Base-by-base conservation (phyloP, 2,113 vertebrate species). In the Mastomys natalensis region DNA sequence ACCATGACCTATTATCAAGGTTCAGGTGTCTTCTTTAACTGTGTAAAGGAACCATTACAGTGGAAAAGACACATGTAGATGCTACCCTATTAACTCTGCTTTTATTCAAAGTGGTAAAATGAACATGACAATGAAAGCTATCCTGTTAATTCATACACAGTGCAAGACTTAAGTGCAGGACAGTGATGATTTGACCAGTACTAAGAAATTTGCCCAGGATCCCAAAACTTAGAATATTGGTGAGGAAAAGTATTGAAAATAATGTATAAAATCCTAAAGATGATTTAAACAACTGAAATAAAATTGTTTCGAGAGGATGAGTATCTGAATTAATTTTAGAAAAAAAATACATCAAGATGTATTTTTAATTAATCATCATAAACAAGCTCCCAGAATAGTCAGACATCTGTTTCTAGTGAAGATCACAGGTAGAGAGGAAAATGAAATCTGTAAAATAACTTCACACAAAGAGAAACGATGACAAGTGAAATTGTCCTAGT, bases 401-500 rank as follows among this genome's bases (percentile, higher is more conserved):
- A 89, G 66, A 81, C 89, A 95, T 95, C 90, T 97, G 91, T 97
- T 92, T 96, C 15, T 13, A 48, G 64, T 82, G 55, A 94, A 89
- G 88, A 1, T n/a, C 31, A 77, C 19, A 97, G 68, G 78, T 95
- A 93, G 53, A 72, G 45, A 51, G 64, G 12, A 92, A 97, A 95
- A 43, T 58, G 80, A 95, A 95, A 96, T 60, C 66, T 77, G 82
- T 87, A 51, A 87, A 95, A 89, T 29, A 51, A 89, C 60, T 93
- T 68, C 82, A 82, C 34, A 43, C 2, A 80, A 81, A 22, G 73
- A 51, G 48, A 73, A 70, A 90, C 90, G 3, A 51, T 11, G n/a
- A 31, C 37, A 7, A 82, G 17, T 16, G 48, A 81, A 89, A 51
- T 29, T 90, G 17, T 12, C 17, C 21, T 29, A 37, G 3, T 86